Base-by-base conservation (phyloP, 2,797 vertebrate species). In the Lepus oiostolus region DNA sequence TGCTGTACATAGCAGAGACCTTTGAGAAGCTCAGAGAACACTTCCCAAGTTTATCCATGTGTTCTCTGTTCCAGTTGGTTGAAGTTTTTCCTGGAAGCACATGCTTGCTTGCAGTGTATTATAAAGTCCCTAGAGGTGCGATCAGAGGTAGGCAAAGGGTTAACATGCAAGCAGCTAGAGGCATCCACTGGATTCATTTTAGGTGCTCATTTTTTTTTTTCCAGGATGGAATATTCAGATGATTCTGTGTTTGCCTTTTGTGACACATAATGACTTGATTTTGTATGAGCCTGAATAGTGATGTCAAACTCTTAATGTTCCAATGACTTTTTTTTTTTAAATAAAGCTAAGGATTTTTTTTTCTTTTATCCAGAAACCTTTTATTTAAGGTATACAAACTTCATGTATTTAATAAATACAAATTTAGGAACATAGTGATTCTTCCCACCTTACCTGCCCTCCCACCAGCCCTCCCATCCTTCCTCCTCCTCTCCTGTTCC, bases 181-280 rank as follows among this genome's bases (percentile, higher is more conserved):
- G 2, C 12, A 67, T 81, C 24, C 84, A 38, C 38, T 94, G n/a
- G 52, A 85, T 65, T 82, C 58, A 16, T 85, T 94, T 88, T 63
- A 81, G 12, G 17, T 30, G 38, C 83, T 76, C 60, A 9, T 58
- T 80, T 95, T n/a, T 35, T 58, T 68, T 60, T 71, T 52, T 68
- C 52, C 3, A 70, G 30, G 26, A 30, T 72, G 60, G 75, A 82
- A 77, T 12, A 62, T 80, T 95, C 63, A 62, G 4, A 30, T 50
- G 75, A 22, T 83, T 80, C 26, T 32, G 42, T 65, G 42, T 85
- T 47, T 65, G 12, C n/a, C 11, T 90, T 88, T 47, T 93, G 32
- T 32, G 24, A 65, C 28, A 35, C 19, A 28, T 22, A 70, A 30
- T 32, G 32, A 70, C 19, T 63, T 8, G 4, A 32, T 58, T 75